Conservation (phyloP, 2,113 vertebrate species). For the Nesogale talazaci region DNA sequence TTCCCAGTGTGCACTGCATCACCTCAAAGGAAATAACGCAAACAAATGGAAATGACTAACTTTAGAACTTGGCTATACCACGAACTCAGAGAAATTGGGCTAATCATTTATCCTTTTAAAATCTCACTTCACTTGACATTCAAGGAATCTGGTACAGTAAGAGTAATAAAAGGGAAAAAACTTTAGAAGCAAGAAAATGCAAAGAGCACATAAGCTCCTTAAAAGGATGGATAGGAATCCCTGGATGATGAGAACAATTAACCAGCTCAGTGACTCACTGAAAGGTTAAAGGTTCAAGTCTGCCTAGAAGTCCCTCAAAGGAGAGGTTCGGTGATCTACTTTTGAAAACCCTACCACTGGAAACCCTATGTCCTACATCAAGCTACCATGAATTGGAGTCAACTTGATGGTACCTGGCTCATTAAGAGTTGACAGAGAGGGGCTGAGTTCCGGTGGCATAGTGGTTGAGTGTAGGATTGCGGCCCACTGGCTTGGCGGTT, state of each 20-base stretch:
- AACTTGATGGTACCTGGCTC: neutral
- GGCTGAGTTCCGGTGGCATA: too few species aligned
- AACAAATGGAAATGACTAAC: constrained; percentile 49
- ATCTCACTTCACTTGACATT: constrained; percentile 32
- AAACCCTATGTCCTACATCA: neutral
- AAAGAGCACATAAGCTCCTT: neutral
- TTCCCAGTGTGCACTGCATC: neutral
- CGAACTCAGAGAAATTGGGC: neutral
- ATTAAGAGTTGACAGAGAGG: neutral
- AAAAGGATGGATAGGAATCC: neutral
- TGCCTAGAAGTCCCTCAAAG: neutral
- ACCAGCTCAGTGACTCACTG: neutral
- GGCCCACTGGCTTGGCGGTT: too few species aligned
- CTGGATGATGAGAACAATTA: neutral
- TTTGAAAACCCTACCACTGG: neutral
- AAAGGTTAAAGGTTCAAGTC: neutral
- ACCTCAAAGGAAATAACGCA: neutral
- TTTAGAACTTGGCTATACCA: neutral
- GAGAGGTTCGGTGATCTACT: neutral
- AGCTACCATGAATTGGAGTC: neutral
- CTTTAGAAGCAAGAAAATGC: neutral
- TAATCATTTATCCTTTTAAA: constrained; percentile 45
- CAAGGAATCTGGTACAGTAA: constrained; percentile 17
- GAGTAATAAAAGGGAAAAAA: constrained; percentile 20
- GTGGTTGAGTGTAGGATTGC: too few species aligned